Evolutionary conservation across 1,140 invertebrate genomes (phyloP).

Genomic region (Lutraria rhynchaena): DNA sequence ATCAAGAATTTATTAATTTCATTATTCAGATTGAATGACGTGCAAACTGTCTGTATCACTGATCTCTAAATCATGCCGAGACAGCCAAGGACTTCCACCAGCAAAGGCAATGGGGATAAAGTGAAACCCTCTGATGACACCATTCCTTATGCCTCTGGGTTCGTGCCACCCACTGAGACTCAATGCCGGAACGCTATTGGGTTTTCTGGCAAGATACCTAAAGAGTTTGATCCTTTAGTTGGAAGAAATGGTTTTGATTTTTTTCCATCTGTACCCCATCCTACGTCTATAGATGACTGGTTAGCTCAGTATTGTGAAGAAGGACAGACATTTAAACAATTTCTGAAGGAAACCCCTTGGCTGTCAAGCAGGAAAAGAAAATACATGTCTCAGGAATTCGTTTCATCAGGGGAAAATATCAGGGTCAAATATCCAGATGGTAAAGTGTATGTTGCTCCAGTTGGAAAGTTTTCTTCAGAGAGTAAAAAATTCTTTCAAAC

Average conservation of each 20-base stretch:
- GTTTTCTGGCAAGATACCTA: conserved; percentile 27
- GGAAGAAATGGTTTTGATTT: conserved; percentile 47
- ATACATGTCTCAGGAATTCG: conserved; percentile 69
- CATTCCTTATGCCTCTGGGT: conserved; percentile 67
- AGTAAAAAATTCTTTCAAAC: conserved; percentile 60
- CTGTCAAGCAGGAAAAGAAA: conserved; percentile 68
- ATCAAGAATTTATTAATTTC: background rate
- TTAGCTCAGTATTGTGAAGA: conserved; percentile 77
- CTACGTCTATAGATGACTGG: conserved; percentile 76
- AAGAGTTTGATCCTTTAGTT: conserved; percentile 50
- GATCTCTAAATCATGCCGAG: conserved; percentile 26
- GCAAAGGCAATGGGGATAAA: background rate
- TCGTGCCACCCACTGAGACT: conserved; percentile 58
- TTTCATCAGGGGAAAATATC: conserved; percentile 65
- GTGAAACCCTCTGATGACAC: background rate
- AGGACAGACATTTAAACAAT: conserved; percentile 74
- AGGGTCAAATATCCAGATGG: conserved; percentile 74
- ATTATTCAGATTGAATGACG: background rate
- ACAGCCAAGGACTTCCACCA: conserved; percentile 33
- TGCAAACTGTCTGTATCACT: background rate
- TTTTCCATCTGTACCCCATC: conserved; percentile 70
- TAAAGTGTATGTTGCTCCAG: conserved; percentile 73
- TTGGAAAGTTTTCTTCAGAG: conserved; percentile 69
- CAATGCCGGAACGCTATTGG: conserved; percentile 63
- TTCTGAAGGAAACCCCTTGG: conserved; percentile 72